Conservation (phyloP, 2,113 vertebrate species). For the Austrofundulus limnaeus region DNA sequence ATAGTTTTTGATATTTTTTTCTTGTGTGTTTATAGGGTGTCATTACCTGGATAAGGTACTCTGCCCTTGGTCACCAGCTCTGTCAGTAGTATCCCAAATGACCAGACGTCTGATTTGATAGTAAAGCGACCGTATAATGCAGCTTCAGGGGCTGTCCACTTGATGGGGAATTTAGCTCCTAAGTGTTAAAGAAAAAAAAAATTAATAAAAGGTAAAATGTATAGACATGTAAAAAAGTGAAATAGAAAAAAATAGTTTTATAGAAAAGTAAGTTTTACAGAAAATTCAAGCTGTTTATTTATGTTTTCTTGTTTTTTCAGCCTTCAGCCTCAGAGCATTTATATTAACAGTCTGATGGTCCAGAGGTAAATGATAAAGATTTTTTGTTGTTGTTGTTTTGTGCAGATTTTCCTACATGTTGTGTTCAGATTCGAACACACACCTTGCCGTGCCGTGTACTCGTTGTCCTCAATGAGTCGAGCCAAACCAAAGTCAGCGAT, state of each 20-base stretch:
- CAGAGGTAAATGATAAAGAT: no score
- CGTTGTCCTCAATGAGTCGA: slow-evolving; percentile 98
- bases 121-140: slow-evolving; percentile 97
- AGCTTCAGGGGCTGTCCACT: slow-evolving; percentile 97
- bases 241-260: not conserved
- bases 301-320: no score
- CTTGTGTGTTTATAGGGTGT: not conserved
- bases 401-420: no score
- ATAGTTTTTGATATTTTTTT: no score
- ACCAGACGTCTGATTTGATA: slow-evolving; percentile 98
- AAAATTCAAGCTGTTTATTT: no score
- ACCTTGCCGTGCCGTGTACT: slow-evolving; percentile 99
- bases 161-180: slow-evolving; percentile 99
- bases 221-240: not conserved
- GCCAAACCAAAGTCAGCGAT: slow-evolving; percentile 98
- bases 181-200: slow-evolving; percentile 11
- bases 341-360: no score
- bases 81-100: slow-evolving; percentile 96
- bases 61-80: slow-evolving; percentile 97
- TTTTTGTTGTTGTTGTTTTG: no score
- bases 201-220: not conserved
- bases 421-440: slow-evolving; percentile 22
- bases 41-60: slow-evolving; percentile 95
- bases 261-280: no score
- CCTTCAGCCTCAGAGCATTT: no score